Conservation (phyloP, 2,113 vertebrate genomes). For the Eidolon helvum region DNA sequence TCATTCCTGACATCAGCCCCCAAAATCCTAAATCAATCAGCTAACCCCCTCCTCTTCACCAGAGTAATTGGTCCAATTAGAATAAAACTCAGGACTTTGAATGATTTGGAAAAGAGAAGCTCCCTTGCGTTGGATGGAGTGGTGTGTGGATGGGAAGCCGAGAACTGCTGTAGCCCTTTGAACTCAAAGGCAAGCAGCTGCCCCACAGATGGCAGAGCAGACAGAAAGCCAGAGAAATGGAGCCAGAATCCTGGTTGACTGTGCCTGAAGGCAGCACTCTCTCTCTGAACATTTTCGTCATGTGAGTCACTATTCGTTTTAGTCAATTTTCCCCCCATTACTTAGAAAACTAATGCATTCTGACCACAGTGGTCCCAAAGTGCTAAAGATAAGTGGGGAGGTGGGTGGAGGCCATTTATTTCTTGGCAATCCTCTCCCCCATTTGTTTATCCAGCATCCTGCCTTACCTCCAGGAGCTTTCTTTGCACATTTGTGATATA, state of each 20-base stretch:
- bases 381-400: background rate
- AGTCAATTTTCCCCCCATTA: background rate
- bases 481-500: background rate
- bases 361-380: background rate
- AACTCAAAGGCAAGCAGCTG: background rate
- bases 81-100: background rate
- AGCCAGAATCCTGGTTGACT: background rate
- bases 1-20: background rate
- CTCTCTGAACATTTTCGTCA: background rate
- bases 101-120: background rate
- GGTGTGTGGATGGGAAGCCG: background rate
- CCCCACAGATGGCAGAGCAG: background rate
- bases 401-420: background rate
- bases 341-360: background rate
- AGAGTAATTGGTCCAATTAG: background rate
- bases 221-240: background rate
- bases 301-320: background rate
- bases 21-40: background rate
- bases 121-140: background rate
- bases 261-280: background rate
- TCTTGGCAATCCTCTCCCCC: background rate
- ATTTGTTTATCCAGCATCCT: background rate
- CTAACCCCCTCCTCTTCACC: background rate
- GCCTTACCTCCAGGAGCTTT: background rate
- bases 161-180: background rate